Evolutionary conservation across 2,113 vertebrate species (phyloP).

Genomic region (Hippolais icterina): DNA sequence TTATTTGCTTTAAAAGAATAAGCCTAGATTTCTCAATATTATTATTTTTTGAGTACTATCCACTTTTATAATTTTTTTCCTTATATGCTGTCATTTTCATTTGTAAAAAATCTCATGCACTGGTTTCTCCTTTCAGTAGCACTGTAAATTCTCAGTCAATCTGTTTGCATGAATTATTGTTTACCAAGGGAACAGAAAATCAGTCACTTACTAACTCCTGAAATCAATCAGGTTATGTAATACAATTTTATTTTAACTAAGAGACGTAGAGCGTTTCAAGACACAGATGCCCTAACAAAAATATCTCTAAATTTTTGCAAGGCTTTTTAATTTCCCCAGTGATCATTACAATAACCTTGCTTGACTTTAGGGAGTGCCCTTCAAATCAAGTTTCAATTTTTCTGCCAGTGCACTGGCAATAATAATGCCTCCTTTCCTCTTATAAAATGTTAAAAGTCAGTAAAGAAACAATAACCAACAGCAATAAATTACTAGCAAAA

Average conservation of each 20-base stretch:
- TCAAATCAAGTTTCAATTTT: conserved; percentile 25
- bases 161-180: conserved; percentile 28
- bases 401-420: background rate
- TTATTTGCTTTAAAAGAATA: background rate
- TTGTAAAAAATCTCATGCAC: background rate
- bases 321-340: conserved; percentile 28
- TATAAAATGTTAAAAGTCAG: background rate
- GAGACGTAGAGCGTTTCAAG: background rate
- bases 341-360: conserved; percentile 9
- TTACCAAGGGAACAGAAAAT: conserved; percentile 35
- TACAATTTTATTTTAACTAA: conserved; percentile 30
- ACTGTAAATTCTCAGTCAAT: background rate
- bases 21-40: background rate
- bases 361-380: background rate
- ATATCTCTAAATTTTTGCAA: background rate
- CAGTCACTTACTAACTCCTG: conserved; percentile 10
- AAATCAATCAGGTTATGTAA: conserved; percentile 13
- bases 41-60: background rate
- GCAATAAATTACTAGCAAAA: background rate
- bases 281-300: background rate
- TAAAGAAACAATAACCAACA: background rate
- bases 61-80: background rate
- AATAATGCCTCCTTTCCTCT: background rate
- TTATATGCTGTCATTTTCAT: background rate
- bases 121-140: background rate